Conservation (phyloP, 2,888 invertebrate species). For the Conus canariensis region DNA sequence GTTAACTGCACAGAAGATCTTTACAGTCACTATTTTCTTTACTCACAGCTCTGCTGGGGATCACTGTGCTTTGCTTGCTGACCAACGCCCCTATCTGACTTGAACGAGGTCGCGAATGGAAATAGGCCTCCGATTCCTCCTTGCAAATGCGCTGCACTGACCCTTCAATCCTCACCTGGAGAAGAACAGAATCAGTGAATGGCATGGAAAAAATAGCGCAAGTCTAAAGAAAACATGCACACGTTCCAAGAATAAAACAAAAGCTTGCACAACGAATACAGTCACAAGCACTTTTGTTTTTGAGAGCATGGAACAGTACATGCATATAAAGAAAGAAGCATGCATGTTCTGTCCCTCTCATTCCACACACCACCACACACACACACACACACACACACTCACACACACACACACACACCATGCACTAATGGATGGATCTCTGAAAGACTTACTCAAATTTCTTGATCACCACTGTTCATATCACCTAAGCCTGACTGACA, state of each 20-base stretch:
- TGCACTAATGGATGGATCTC: not conserved
- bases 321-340: not conserved
- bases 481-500: no score
- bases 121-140: slow-evolving; percentile 90
- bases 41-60: slow-evolving; percentile 85
- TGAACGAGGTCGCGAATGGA: slow-evolving; percentile 88
- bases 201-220: not conserved
- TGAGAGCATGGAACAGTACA: not conserved
- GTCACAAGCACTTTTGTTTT: no score
- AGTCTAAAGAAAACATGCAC: no score
- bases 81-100: slow-evolving; percentile 94
- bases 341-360: no score
- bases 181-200: not conserved
- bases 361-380: not conserved
- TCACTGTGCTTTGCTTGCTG: slow-evolving; percentile 85
- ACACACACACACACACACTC: no score
- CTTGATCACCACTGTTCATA: no score
- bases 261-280: no score
- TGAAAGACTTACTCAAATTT: not conserved
- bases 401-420: not conserved
- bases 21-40: no score
- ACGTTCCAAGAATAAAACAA: no score
- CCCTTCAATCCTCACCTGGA: slow-evolving; percentile 92
- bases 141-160: slow-evolving; percentile 86
- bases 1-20: no score